These are phyloP conservation scores for Tetragnatha versicolor DNA, from an alignment of 1,140 invertebrate species.

Conservation along the genomic window DNA sequence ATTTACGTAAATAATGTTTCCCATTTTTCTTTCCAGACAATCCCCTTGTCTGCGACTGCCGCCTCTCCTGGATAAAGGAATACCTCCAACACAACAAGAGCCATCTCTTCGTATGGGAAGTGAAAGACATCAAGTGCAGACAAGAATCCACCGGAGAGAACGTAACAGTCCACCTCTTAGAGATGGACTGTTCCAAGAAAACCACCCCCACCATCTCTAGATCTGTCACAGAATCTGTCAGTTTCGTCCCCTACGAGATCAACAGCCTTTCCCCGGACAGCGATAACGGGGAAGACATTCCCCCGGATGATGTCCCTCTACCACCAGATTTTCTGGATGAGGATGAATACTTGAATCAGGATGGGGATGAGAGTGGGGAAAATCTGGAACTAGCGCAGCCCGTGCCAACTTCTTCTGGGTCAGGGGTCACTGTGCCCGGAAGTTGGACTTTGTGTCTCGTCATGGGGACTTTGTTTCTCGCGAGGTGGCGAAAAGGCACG, in stretches of 20 bases:
- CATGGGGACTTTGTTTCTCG: not conserved
- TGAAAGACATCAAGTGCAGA: slow-evolving; percentile 13
- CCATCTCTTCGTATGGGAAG: slow-evolving; percentile 7
- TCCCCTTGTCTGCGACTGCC: slow-evolving; percentile 29
- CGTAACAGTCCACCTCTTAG: not conserved
- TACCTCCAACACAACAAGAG: slow-evolving; percentile 7
- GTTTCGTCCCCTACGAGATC: slow-evolving; percentile 14
- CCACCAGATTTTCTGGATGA: not conserved
- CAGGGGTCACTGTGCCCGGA: too few species aligned
- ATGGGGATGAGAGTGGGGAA: not conserved
- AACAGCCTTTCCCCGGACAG: too few species aligned
- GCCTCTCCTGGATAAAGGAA: slow-evolving; percentile 20
- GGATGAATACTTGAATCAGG: not conserved
- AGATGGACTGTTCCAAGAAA: slow-evolving; percentile 17
- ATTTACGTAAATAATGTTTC: not conserved
- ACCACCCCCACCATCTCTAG: not conserved
- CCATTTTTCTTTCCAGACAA: slow-evolving; percentile 36
- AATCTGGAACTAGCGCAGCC: not conserved
- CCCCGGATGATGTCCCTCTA: not conserved
- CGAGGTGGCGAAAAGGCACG: slow-evolving; percentile 15
- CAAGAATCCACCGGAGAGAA: not conserved
- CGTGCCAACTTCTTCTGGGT: not conserved
- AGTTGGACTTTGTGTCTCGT: not conserved
- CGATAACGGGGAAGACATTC: not conserved
- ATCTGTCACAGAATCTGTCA: not conserved